These are phyloP conservation scores for Chondrilla cf. caribensis DNA, from an alignment of 37 sponge, comb jelly and placozoan genomes.

Conservation along the genomic window DNA sequence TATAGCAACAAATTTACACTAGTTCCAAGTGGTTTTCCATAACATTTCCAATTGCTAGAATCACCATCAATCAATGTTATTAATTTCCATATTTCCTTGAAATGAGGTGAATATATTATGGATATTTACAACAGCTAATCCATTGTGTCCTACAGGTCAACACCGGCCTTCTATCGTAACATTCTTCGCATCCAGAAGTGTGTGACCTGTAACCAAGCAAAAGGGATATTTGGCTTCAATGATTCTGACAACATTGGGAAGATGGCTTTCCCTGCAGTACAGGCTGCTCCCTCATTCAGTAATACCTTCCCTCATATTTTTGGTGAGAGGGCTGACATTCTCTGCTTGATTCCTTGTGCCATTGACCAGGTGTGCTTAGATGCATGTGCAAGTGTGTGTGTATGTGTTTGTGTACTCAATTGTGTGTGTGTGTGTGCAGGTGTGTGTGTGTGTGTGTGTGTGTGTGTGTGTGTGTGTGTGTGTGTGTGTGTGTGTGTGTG, in stretches of 20 bases:
- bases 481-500: constrained; percentile 15
- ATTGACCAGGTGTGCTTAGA: constrained; percentile 65
- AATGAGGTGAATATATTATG: too few relatives aligned
- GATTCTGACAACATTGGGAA: constrained; percentile 82
- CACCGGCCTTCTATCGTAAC: constrained; percentile 51
- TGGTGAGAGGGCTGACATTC: constrained; percentile 63
- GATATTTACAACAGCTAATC: too few relatives aligned
- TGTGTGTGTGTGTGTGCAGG: constrained; percentile 12
- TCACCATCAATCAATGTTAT: too few relatives aligned
- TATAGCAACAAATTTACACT: too few relatives aligned
- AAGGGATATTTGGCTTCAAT: constrained; percentile 80
- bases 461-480: constrained; percentile 21
- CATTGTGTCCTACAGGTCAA: constrained; percentile 27
- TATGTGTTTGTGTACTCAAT: not conserved
- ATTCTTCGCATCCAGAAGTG: constrained; percentile 70
- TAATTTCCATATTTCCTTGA: too few relatives aligned
- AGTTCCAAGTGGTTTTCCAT: too few relatives aligned
- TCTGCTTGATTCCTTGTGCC: constrained; percentile 89
- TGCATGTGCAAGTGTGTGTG: constrained; percentile 5
- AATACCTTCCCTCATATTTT: constrained; percentile 87
- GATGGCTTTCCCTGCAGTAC: constrained; percentile 86
- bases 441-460: constrained; percentile 21
- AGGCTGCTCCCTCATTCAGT: constrained; percentile 84
- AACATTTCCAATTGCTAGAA: too few relatives aligned
- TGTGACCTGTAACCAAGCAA: constrained; percentile 86